A percentile compares a stretch with the other conserved stretches of the same genome.
These are phyloP conservation scores for Tolypeutes matacus DNA, from an alignment of 2,797 vertebrate genomes.

Conservation along the genomic window DNA sequence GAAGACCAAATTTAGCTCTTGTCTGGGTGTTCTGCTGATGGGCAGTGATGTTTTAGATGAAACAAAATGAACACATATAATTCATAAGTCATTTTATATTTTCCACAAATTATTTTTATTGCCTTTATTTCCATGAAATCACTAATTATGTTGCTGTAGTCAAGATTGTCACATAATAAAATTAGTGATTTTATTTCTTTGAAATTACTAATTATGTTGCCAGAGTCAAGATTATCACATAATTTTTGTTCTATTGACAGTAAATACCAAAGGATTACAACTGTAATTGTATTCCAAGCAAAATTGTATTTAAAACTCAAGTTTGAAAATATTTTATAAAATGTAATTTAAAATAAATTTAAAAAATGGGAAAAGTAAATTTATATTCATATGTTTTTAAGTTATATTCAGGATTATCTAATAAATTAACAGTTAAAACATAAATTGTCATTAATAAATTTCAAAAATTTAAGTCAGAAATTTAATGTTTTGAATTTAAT, in stretches of 20 bases:
- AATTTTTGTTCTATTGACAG: background rate
- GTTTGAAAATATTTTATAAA: conserved; percentile 50
- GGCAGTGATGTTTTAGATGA: background rate
- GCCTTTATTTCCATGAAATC: conserved; percentile 15
- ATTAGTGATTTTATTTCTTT: conserved; percentile 45
- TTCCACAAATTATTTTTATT: conserved; percentile 44
- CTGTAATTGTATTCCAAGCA: conserved; percentile 1
- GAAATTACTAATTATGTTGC: background rate
- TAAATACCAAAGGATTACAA: conserved; percentile 28
- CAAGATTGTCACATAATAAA: conserved; percentile 33
- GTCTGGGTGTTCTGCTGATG: background rate
- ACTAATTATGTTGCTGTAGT: background rate
- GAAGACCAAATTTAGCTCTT: background rate
- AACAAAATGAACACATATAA: conserved; percentile 49
- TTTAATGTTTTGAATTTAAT: background rate
- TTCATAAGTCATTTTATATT: conserved; percentile 23
- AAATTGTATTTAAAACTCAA: background rate
- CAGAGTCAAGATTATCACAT: conserved; percentile 24
- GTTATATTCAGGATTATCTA: background rate
- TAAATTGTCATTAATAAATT: conserved; percentile 38
- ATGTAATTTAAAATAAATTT: conserved; percentile 36
- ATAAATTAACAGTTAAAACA: conserved; percentile 32
- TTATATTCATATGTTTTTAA: conserved; percentile 47
- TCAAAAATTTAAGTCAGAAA: conserved; percentile 30
- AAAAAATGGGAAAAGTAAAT: conserved; percentile 20